These are phyloP conservation scores for Misgurnus anguillicaudatus DNA, from an alignment of 2,113 vertebrate genomes.

Conservation along the genomic window DNA sequence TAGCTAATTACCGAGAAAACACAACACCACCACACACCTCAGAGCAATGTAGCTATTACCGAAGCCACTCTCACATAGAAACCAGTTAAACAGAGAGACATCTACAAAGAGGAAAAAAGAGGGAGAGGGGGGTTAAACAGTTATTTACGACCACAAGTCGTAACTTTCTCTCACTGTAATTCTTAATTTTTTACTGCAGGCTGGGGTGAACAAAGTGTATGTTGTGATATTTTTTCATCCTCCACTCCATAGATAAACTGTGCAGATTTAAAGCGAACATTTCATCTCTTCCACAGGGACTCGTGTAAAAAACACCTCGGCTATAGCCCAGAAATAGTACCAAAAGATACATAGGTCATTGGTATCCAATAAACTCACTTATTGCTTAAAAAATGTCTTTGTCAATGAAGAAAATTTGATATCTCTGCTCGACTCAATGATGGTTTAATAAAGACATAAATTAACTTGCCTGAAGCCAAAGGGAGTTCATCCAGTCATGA, in stretches of 20 bases:
- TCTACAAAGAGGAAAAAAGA: slow-evolving; percentile 34
- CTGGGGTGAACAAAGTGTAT: slow-evolving; percentile 68
- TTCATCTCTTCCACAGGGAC: slow-evolving; percentile 59
- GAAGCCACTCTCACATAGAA: slow-evolving; percentile 76
- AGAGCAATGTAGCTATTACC: neutral
- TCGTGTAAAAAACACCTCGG: slow-evolving; percentile 22
- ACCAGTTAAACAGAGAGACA: slow-evolving; percentile 30
- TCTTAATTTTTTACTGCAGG: slow-evolving; percentile 70
- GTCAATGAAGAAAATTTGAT: neutral
- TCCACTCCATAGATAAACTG: slow-evolving; percentile 71
- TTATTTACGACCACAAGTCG: slow-evolving; percentile 71
- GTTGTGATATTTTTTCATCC: slow-evolving; percentile 70
- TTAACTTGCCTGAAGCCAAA: slow-evolving; percentile 30
- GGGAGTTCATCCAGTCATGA: neutral
- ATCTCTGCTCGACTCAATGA: neutral
- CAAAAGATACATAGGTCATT: slow-evolving; percentile 19
- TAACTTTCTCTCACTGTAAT: slow-evolving; percentile 74
- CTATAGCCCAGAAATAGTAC: neutral
- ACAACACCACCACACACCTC: neutral
- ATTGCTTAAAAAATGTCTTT: neutral
- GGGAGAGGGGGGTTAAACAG: slow-evolving; percentile 62
- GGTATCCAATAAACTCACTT: neutral
- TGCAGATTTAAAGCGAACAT: slow-evolving; percentile 70
- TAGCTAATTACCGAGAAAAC: neutral
- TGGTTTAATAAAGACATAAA: slow-evolving; percentile 24